Base-by-base conservation (phyloP, 2,888 invertebrate genomes). In the Arctia plantaginis region DNA sequence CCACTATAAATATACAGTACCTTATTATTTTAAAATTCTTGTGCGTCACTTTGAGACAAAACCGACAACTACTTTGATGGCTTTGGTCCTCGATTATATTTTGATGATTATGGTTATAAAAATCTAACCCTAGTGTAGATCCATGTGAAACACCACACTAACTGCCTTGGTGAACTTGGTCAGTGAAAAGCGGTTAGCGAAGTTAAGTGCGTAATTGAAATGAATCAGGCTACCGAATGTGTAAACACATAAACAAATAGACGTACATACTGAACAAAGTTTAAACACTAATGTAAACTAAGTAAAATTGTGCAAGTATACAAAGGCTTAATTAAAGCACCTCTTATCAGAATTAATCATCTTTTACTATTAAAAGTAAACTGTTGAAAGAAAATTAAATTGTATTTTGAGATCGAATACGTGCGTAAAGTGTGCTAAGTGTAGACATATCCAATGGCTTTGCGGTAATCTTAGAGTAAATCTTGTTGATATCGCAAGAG, bases 401-500 rank as follows among this genome's bases (percentile, higher is more conserved):
- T 81, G 66, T 80, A 79, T 77, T 79, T 86, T 75, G 75, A 82
- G 85, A 87, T 88, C 86, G 82, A 85, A 81, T 86, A 87, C 82
- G 82, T 82, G 80, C 85, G 85, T 62, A 62, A 84, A 88, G 87
- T 86, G 87, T 90, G 90, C 90, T 89, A 88, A 90, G 87, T 86
- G 85, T 88, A 86, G 85, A 89, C 92, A 89, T 90, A 90, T 89
- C 81, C 71, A 80, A 85, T 88, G 88, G 93, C 93, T 94, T 93
- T 94, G 82, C 88, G 86, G 88, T 95, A 95, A 95, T 95, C 95
- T 93, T 75, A 93, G 91, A 92, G 92, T 89, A 95, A 95, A 95
- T 95, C 93, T 94, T 89, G 90, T 90, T 90, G 89, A 88, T 94
- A 93, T 92, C 93, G 90, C 89, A 89, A 65, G 88, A 89, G 90